Conservation (phyloP, 2,113 vertebrate species). For the Prionailurus bengalensis region DNA sequence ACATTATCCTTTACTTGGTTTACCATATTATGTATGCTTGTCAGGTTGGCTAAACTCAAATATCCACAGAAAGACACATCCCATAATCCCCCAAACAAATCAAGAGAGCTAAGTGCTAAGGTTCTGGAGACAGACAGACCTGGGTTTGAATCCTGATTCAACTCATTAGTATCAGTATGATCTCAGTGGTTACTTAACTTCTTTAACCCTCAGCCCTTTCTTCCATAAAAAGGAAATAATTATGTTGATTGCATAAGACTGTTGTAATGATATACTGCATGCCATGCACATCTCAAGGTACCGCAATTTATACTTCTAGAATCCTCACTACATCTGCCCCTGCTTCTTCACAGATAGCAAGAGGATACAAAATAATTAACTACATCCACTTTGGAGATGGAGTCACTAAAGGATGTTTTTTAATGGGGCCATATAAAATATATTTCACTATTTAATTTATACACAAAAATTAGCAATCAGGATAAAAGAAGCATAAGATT, state of each 20-base stretch:
- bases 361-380: background rate
- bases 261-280: background rate
- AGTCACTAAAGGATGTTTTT: background rate
- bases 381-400: background rate
- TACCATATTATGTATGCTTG: background rate
- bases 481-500: slow-evolving; percentile 18
- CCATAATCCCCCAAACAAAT: background rate
- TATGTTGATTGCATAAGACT: background rate
- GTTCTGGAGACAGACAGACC: background rate
- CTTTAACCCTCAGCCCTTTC: background rate
- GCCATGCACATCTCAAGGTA: too few relatives aligned
- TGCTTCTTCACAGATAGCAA: background rate
- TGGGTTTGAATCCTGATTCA: background rate
- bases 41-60: background rate
- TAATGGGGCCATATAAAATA: background rate
- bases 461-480: background rate
- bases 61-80: background rate
- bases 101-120: background rate
- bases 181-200: background rate
- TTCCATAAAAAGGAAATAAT: background rate
- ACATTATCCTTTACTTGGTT: background rate
- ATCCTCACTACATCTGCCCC: background rate
- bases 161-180: background rate
- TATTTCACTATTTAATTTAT: slow-evolving; percentile 10
- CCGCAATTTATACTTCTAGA: background rate